Evolutionary conservation across 2,797 vertebrate genomes (phyloP), one percentile per base, ranked within the genome.

Genomic region (Sebastolobus alascanus): DNA sequence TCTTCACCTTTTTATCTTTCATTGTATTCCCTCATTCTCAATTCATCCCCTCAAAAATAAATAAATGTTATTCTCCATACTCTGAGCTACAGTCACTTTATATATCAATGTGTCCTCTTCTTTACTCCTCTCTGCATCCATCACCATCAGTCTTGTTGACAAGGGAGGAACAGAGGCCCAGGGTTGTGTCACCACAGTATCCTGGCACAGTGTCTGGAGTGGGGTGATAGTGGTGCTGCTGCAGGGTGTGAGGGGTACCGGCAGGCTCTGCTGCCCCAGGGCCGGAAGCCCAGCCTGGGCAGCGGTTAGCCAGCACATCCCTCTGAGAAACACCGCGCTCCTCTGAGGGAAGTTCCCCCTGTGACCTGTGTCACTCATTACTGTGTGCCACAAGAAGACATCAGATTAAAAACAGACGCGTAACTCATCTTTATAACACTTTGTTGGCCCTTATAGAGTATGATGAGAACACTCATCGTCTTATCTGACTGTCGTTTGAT

Each of bases 131-230:
- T 88, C 74, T 91, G 68, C 70, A 92, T 95, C 90, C 84, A 92
- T 93, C 92, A 92, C 90, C 84, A 92, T 93, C 92, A 92, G 89
- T 95, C 84, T 91, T 90, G 71, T 89, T 94, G 94, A 93, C 92
- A 91, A 90, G 87, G 87, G 91, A 93, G 92, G 89, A 93, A 93
- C 92, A 93, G 86, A 88, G 84, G 69, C 94, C 91, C 93, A 90
- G 95, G 93, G 95, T 96, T 94, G 96, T 97, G 97, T 98, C 96
- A 98, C 97, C 98, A 95, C 95, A 95, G 94, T 95, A 95, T 96
- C 98, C 97, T 99, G 98, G 94, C 95, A 95, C 95, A 90, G 95
- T 94, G 95, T 97, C 97, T 98, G 98, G 94, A 80, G 92, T 84
- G 75, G 87, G 90, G 91, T 95, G 95, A 96, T 95, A 95, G 89